A percentile compares a stretch with the other conserved stretches of the same genome.
These are phyloP conservation scores for Lordiphosa andalusiaca DNA, from an alignment of 2,888 invertebrate species.

Conservation along the genomic window DNA sequence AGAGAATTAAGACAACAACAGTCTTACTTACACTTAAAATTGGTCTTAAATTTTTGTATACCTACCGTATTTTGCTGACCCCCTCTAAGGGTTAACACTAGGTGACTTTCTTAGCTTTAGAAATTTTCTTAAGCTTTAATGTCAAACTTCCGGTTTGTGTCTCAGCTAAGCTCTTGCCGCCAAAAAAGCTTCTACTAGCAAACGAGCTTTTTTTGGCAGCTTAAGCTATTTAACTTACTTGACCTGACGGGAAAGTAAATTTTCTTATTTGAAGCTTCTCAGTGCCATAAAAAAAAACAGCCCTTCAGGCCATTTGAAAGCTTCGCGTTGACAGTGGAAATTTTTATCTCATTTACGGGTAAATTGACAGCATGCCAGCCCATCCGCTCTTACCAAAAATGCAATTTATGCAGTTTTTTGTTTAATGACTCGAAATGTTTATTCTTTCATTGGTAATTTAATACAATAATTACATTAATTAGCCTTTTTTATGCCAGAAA, in stretches of 20 bases:
- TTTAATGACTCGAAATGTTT: slow-evolving; percentile 64
- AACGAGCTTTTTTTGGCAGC: background rate
- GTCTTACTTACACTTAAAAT: no score
- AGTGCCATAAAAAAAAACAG: slow-evolving; percentile 1
- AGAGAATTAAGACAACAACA: no score
- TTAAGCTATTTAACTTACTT: no score
- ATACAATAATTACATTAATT: slow-evolving; percentile 66
- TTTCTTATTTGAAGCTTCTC: no score
- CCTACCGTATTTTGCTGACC: background rate
- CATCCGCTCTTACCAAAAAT: background rate
- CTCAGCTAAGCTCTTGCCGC: slow-evolving; percentile 23
- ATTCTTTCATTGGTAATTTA: slow-evolving; percentile 50
- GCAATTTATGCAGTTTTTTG: slow-evolving; percentile 44
- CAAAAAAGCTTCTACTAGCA: slow-evolving; percentile 5
- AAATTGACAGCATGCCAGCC: background rate
- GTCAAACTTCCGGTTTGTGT: slow-evolving; percentile 51
- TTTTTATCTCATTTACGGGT: background rate
- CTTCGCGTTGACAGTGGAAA: background rate
- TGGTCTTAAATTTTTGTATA: no score
- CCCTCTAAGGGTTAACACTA: slow-evolving; percentile 32
- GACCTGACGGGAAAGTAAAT: no score
- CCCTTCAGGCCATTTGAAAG: background rate
- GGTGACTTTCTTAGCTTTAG: slow-evolving; percentile 9
- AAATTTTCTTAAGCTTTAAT: slow-evolving; percentile 42
- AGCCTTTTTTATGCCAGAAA: slow-evolving; percentile 45